Conservation (phyloP, 2,797 vertebrate species). For the Schizothorax lantsangensis region DNA sequence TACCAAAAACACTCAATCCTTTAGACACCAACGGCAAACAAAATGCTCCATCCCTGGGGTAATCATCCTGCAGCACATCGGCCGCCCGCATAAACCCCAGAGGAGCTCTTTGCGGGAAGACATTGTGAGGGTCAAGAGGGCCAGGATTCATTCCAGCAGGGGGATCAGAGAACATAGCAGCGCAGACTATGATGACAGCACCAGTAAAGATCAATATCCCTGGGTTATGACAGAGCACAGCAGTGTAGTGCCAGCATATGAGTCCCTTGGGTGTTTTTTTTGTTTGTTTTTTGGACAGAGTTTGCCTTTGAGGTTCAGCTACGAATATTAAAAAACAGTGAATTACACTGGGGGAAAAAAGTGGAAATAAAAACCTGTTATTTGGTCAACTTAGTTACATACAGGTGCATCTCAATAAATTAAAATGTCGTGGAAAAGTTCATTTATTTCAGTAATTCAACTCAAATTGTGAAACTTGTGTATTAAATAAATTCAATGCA, state of each 20-base stretch:
- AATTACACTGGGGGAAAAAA: not conserved
- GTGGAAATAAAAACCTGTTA: not conserved
- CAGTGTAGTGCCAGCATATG: constrained; percentile 54
- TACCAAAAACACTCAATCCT: constrained; percentile 32
- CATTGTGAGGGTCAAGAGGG: constrained; percentile 41
- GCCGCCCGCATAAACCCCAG: constrained; percentile 6
- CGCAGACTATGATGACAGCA: constrained; percentile 33
- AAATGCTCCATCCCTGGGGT: constrained; percentile 30
- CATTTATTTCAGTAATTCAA: no score
- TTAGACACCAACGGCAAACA: constrained; percentile 15
- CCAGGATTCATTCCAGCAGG: constrained; percentile 30
- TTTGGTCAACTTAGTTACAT: not conserved
- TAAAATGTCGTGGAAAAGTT: no score
- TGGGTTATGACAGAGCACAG: constrained; percentile 53
- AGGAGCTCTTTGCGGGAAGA: constrained; percentile 33
- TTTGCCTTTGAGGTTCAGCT: not conserved
- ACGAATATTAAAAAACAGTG: not conserved
- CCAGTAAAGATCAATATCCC: constrained; percentile 46
- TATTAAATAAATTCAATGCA: no score
- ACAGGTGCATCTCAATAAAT: no score
- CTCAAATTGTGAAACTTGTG: no score
- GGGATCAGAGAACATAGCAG: constrained; percentile 29
- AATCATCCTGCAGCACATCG: constrained; percentile 26
- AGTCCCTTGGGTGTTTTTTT: not conserved
- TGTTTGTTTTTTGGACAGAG: not conserved